Percentiles rank a stretch among this genome's conserved stretches.
phyloP scores from a whole-genome alignment of 2,113 vertebrate genomes.

The Pedionomus torquatus region DNA sequence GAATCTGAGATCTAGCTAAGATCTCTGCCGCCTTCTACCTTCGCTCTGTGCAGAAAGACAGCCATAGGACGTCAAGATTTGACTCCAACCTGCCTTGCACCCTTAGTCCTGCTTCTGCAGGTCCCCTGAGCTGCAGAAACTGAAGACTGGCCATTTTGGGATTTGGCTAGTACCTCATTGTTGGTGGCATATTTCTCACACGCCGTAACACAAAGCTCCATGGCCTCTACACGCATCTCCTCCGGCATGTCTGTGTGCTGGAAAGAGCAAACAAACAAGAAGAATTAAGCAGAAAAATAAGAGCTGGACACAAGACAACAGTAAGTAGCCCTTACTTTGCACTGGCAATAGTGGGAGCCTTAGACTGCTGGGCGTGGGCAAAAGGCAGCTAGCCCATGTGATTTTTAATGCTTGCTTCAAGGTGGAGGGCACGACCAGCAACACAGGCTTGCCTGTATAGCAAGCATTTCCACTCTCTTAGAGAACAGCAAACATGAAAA shows the following conservation, averaged over 20 bases:
- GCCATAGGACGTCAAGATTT: neutral
- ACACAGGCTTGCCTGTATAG: fast-evolving
- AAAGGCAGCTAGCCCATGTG: neutral
- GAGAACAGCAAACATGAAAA: neutral
- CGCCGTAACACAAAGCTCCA: conserved; percentile 93
- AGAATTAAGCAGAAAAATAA: conserved; percentile 4
- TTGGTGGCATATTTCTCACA: conserved; percentile 86
- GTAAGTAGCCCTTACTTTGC: neutral
- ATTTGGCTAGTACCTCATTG: conserved; percentile 78
- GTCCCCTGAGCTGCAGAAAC: neutral
- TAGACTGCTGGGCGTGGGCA: neutral
- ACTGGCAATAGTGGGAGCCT: fast-evolving
- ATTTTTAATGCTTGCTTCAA: neutral
- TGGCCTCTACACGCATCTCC: conserved; percentile 95
- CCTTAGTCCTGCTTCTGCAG: neutral
- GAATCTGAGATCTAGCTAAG: neutral
- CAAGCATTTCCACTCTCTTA: neutral
- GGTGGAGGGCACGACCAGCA: neutral
- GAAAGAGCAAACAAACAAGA: neutral
- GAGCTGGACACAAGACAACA: neutral
- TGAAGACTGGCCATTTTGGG: neutral
- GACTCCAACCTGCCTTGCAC: neutral
- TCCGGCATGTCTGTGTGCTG: conserved; percentile 97
- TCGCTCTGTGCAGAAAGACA: neutral
- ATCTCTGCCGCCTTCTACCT: neutral